Percentiles rank a stretch among this genome's conserved stretches.
Evolutionary conservation across 2,113 vertebrate genomes (phyloP).

Genomic region (Charina bottae): DNA sequence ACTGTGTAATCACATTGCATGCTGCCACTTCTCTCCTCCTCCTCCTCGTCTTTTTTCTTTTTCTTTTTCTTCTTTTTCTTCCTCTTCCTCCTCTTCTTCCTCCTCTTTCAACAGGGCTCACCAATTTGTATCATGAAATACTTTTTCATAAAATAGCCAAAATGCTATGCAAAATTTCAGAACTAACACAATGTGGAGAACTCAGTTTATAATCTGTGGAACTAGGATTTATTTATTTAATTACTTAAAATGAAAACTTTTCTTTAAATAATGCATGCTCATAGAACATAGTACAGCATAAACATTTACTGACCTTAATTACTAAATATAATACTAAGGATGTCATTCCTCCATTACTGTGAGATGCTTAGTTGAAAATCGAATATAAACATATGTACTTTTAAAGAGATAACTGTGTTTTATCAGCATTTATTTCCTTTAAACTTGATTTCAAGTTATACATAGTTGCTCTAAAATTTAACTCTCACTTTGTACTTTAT

Average conservation of each 20-base stretch:
- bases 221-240: not conserved
- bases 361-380: not conserved
- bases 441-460: conserved; percentile 42
- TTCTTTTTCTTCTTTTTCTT: too few relatives aligned
- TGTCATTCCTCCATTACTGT: not conserved
- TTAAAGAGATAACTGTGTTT: conserved; percentile 1
- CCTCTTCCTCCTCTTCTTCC: too few relatives aligned
- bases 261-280: conserved; percentile 19
- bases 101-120: not conserved
- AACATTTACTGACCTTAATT: conserved; percentile 27
- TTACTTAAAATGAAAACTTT: not conserved
- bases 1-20: not conserved
- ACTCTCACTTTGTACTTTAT: conserved; percentile 50
- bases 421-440: conserved; percentile 12
- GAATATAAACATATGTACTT: conserved; percentile 4
- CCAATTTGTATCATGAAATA: not conserved
- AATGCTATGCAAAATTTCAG: conserved; percentile 1
- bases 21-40: not conserved
- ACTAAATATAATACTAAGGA: not conserved
- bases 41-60: too few relatives aligned
- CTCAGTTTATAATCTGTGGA: not conserved
- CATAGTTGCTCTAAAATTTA: conserved; percentile 35
- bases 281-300: not conserved
- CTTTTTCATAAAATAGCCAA: not conserved
- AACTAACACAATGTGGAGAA: not conserved